Conservation (phyloP, 2,888 invertebrate genomes). For the Amphipoea oculea region DNA sequence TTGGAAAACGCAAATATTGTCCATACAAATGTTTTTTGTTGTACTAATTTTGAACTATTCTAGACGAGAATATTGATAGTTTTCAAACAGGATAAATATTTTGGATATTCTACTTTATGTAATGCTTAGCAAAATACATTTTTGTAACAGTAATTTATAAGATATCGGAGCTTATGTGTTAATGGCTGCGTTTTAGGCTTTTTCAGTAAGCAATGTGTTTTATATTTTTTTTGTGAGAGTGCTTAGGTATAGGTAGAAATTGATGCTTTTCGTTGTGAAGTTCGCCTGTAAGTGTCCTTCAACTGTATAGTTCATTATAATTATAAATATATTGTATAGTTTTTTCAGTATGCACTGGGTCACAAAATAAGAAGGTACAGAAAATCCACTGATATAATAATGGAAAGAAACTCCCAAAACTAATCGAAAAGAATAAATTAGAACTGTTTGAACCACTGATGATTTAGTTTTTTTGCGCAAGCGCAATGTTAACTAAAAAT, state of each 20-base stretch:
- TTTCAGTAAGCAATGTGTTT: slow-evolving; percentile 15
- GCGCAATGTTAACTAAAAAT: too few species aligned
- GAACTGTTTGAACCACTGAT: neutral
- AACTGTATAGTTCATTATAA: neutral
- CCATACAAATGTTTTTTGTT: slow-evolving; percentile 24
- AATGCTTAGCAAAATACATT: slow-evolving; percentile 9
- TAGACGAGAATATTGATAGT: neutral
- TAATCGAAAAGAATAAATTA: neutral
- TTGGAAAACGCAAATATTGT: slow-evolving; percentile 53
- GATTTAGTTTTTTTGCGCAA: neutral
- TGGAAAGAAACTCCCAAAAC: neutral
- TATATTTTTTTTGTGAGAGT: neutral
- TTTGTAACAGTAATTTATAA: neutral
- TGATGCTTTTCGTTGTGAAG: neutral
- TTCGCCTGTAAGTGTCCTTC: neutral
- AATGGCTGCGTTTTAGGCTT: neutral
- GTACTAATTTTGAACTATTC: slow-evolving; percentile 18
- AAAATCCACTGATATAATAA: neutral
- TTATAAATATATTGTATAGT: slow-evolving; percentile 1
- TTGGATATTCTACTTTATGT: neutral
- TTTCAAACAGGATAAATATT: neutral
- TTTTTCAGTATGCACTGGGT: neutral
- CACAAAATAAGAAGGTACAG: neutral
- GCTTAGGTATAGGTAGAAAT: neutral
- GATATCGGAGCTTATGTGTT: neutral